Evolutionary conservation across 2,888 invertebrate genomes (phyloP).

Genomic region (Scaptomyza polygonia): DNA sequence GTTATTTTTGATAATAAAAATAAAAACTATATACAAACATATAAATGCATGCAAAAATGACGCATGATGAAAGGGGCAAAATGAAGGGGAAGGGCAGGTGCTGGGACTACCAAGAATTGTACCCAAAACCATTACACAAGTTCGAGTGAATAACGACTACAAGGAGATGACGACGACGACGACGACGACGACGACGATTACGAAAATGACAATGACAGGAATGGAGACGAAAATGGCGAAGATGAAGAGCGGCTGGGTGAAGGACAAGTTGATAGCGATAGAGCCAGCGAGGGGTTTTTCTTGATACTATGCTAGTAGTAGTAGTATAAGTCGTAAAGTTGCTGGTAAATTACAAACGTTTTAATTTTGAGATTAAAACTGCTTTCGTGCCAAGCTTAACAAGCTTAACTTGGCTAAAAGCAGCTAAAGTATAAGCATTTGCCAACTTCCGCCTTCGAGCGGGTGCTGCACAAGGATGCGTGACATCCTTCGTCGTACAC

Average conservation of each 20-base stretch:
- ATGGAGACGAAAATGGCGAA: slow-evolving; percentile 1
- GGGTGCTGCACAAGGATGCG: slow-evolving; percentile 31
- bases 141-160: slow-evolving; percentile 72
- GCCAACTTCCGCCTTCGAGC: slow-evolving; percentile 59
- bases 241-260: not conserved
- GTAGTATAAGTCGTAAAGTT: slow-evolving; percentile 72
- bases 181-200: slow-evolving; percentile 38
- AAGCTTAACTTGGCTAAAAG: slow-evolving; percentile 71
- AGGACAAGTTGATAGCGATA: slow-evolving; percentile 9
- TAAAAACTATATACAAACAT: slow-evolving; percentile 47
- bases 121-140: slow-evolving; percentile 67
- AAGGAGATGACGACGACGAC: slow-evolving; percentile 52
- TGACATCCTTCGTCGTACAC: slow-evolving; percentile 33
- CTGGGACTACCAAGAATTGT: slow-evolving; percentile 3
- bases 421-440: slow-evolving; percentile 53
- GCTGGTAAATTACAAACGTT: slow-evolving; percentile 79
- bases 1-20: slow-evolving; percentile 69
- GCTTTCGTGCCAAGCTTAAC: slow-evolving; percentile 78
- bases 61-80: slow-evolving; percentile 19
- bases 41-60: slow-evolving; percentile 59
- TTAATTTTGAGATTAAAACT: slow-evolving; percentile 81
- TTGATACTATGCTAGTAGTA: slow-evolving; percentile 43
- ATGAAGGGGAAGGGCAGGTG: not conserved
- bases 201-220: slow-evolving; percentile 58
- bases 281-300: slow-evolving; percentile 38